Percentiles rank a stretch among this genome's conserved stretches.
Evolutionary conservation across 1,140 invertebrate genomes (phyloP).

Genomic region (Atta texana): DNA sequence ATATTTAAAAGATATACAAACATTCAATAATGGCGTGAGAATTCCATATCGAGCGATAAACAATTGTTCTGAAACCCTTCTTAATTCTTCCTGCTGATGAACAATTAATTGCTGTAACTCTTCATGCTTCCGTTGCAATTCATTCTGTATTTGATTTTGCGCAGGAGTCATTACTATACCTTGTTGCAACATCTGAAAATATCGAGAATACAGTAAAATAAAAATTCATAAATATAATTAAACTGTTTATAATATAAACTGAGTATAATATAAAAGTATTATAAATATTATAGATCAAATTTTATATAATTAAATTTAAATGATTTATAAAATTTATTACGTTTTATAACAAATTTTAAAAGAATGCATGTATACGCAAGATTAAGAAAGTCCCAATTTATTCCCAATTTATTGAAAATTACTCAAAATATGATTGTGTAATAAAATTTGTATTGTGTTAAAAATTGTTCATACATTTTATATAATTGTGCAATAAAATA

Average conservation of each 20-base stretch:
- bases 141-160: conserved; percentile 90
- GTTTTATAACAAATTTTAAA: conserved; percentile 12
- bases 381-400: conserved; percentile 11
- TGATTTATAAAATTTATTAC: neutral
- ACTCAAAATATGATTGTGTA: neutral
- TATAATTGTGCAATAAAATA: too few relatives aligned
- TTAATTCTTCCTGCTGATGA: conserved; percentile 94
- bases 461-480: too few relatives aligned
- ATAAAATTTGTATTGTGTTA: neutral
- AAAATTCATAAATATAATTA: neutral
- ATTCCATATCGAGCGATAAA: conserved; percentile 93
- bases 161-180: conserved; percentile 87
- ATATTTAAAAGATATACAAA: conserved; percentile 80
- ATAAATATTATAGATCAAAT: neutral
- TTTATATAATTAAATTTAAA: conserved; percentile 1
- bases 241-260: neutral
- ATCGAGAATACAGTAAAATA: neutral
- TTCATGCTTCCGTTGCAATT: conserved; percentile 93
- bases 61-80: conserved; percentile 93
- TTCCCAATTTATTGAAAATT: neutral
- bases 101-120: conserved; percentile 94
- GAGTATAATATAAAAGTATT: neutral
- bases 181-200: conserved; percentile 84
- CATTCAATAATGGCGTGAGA: conserved; percentile 89
- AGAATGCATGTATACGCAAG: neutral